These are phyloP conservation scores for Ernsta delagoae DNA, from an alignment of 2,888 invertebrate species.

Conservation along the genomic window DNA sequence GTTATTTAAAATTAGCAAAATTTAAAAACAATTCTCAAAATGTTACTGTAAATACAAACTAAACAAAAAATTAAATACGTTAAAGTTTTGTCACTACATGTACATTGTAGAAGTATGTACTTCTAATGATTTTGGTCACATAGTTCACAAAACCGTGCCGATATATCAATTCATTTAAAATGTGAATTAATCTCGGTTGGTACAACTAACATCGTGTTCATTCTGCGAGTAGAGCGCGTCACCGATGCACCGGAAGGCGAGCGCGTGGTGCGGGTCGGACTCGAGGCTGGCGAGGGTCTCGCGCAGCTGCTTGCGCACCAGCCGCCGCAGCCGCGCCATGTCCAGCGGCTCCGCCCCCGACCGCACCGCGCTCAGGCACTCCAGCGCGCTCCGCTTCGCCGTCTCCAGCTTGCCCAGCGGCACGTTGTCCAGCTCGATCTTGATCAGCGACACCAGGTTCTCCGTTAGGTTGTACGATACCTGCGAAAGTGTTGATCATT, in stretches of 20 bases:
- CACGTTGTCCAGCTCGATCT: conserved; percentile 90
- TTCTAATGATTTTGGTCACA: too few species aligned
- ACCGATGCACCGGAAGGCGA: conserved; percentile 91
- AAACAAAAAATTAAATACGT: too few species aligned
- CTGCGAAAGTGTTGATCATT: too few species aligned
- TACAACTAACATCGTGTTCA: conserved; percentile 87
- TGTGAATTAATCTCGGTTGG: too few species aligned
- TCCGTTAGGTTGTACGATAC: conserved; percentile 88
- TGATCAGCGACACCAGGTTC: conserved; percentile 89
- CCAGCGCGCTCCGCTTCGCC: conserved; percentile 85
- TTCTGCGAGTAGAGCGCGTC: conserved; percentile 93
- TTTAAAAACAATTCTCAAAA: too few species aligned
- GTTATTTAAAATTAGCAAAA: too few species aligned
- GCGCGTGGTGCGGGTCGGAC: conserved; percentile 89
- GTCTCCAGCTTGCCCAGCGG: conserved; percentile 87
- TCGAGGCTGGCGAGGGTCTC: conserved; percentile 90
- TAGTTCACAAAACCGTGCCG: too few species aligned
- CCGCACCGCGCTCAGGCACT: conserved; percentile 55
- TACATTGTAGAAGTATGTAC: too few species aligned
- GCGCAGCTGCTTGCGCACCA: conserved; percentile 89
- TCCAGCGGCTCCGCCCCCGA: conserved; percentile 85
- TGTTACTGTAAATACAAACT: too few species aligned
- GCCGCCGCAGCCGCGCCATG: conserved; percentile 89
- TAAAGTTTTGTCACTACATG: too few species aligned
- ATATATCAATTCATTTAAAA: too few species aligned